Evolutionary conservation across 1,140 invertebrate genomes (phyloP).

Genomic region (Trialeurodes vaporariorum): DNA sequence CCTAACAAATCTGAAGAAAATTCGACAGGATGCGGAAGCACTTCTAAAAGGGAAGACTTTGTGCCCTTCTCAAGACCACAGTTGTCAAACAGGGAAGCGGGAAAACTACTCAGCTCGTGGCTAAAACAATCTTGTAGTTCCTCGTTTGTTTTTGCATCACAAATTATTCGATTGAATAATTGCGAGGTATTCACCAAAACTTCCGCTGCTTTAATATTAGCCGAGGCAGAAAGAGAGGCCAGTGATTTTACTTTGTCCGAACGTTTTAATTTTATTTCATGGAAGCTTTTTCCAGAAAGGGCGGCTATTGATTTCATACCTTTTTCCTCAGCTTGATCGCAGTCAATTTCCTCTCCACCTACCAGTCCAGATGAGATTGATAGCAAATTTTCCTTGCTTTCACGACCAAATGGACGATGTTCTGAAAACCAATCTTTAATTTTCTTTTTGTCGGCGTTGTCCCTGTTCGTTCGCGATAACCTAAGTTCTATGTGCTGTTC

Average conservation of each 20-base stretch:
- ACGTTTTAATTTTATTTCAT: constrained; percentile 12
- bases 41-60: constrained; percentile 28
- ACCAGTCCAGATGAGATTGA: constrained; percentile 34
- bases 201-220: constrained; percentile 28
- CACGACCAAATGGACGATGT: constrained; percentile 28
- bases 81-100: constrained; percentile 33
- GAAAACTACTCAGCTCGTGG: constrained; percentile 34
- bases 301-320: constrained; percentile 26
- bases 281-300: constrained; percentile 26
- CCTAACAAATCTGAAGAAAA: background rate
- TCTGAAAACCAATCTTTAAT: constrained; percentile 30
- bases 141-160: constrained; percentile 28
- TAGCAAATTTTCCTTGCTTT: constrained; percentile 23
- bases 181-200: constrained; percentile 32
- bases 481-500: constrained; percentile 36
- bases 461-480: constrained; percentile 31
- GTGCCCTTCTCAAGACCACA: constrained; percentile 34
- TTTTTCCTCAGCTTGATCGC: constrained; percentile 31
- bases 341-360: constrained; percentile 32
- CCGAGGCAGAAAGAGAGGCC: background rate
- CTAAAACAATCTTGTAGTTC: constrained; percentile 30
- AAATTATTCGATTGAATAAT: constrained; percentile 33
- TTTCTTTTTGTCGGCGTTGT: constrained; percentile 29
- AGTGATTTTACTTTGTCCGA: constrained; percentile 24
- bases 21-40: constrained; percentile 30